Conservation (phyloP, 1,140 invertebrate species). For the Trinorchestia longiramus region DNA sequence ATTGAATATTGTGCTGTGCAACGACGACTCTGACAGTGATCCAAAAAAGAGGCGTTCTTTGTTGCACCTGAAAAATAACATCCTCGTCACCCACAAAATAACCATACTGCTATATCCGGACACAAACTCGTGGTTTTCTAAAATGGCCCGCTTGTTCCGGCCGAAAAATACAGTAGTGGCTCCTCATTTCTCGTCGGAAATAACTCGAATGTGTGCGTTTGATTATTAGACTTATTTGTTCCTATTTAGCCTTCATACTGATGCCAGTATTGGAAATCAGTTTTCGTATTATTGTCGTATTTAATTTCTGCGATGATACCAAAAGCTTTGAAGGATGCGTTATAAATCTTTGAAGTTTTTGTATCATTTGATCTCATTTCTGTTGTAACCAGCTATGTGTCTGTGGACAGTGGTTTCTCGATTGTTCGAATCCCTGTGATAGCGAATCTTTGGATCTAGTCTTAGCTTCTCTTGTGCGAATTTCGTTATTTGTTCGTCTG, state of each 20-base stretch:
- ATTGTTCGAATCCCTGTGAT: conserved; percentile 38
- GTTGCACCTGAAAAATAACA: conserved; percentile 23
- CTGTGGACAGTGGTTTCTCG: conserved; percentile 14
- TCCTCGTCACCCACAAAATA: conserved; percentile 41
- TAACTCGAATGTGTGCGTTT: conserved; percentile 19
- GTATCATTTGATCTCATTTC: conserved; percentile 48
- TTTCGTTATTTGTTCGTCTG: conserved; percentile 23
- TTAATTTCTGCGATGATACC: conserved; percentile 12
- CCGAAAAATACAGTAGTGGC: conserved; percentile 37
- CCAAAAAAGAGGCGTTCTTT: conserved; percentile 20
- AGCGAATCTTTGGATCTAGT: conserved; percentile 53
- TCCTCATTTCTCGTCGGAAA: conserved; percentile 41
- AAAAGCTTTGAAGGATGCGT: background rate
- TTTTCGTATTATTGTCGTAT: conserved; percentile 10
- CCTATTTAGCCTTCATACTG: background rate
- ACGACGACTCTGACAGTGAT: conserved; percentile 25
- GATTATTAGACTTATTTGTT: background rate
- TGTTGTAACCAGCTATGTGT: conserved; percentile 6
- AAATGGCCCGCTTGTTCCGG: conserved; percentile 44
- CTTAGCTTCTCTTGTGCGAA: conserved; percentile 37
- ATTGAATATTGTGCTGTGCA: conserved; percentile 32
- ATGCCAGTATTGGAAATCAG: background rate
- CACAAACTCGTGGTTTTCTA: conserved; percentile 31
- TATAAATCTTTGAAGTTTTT: background rate
- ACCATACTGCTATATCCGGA: conserved; percentile 31